Evolutionary conservation across 1,140 invertebrate genomes (phyloP).

Genomic region (Bombus fervidus): DNA sequence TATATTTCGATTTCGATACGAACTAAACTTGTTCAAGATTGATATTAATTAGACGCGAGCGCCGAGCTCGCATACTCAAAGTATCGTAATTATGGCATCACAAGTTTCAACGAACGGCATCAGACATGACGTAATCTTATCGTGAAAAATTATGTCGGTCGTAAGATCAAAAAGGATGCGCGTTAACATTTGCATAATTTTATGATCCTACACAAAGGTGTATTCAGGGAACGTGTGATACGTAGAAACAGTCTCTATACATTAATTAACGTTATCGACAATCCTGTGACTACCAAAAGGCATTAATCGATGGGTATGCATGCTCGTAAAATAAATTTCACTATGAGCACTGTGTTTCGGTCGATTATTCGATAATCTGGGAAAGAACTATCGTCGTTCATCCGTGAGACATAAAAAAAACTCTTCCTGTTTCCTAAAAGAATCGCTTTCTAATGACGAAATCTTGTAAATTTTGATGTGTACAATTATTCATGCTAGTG

Average conservation of each 20-base stretch:
- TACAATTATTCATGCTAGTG: background rate
- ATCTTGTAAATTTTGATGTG: constrained; percentile 22
- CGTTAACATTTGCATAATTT: background rate
- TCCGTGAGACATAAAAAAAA: constrained; percentile 26
- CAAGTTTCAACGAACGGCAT: background rate
- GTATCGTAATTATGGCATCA: constrained; percentile 23
- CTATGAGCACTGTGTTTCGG: background rate
- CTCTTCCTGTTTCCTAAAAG: constrained; percentile 47
- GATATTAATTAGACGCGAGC: constrained; percentile 33
- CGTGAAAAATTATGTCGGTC: background rate
- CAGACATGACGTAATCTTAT: constrained; percentile 21
- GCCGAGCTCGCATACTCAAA: background rate
- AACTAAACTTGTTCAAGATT: background rate
- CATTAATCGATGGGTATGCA: background rate
- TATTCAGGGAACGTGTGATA: too few species aligned
- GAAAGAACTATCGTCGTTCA: constrained; percentile 28
- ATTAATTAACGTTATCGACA: background rate
- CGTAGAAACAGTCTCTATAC: background rate
- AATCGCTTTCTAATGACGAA: constrained; percentile 65
- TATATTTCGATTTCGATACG: constrained; percentile 13
- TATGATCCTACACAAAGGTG: background rate
- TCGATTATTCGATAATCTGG: constrained; percentile 2
- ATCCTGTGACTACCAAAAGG: background rate
- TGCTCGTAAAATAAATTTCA: background rate
- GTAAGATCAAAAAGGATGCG: background rate